Conservation (phyloP, 2,113 vertebrate genomes). For the Megaptera novaeangliae region DNA sequence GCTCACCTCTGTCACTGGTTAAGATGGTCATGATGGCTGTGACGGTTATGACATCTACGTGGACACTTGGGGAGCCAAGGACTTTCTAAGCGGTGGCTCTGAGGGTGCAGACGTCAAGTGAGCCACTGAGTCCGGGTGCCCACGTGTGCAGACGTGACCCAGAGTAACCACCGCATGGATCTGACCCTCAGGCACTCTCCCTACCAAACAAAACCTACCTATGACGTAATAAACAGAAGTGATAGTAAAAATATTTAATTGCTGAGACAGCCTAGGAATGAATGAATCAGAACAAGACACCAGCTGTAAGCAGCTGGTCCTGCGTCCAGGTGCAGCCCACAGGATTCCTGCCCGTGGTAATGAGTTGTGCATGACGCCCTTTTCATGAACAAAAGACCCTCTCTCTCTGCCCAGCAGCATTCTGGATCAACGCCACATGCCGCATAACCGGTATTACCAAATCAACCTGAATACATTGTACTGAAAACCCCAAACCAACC, state of each 20-base stretch:
- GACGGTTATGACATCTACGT: accelerated
- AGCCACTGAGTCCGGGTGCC: not conserved
- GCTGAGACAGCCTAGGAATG: not conserved
- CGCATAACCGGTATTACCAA: not conserved
- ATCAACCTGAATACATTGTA: accelerated
- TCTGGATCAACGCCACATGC: not conserved
- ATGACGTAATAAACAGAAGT: not conserved
- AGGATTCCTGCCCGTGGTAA: accelerated
- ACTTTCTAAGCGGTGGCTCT: not conserved
- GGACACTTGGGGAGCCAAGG: not conserved
- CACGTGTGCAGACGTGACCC: accelerated
- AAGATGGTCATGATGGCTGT: accelerated
- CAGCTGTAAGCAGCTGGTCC: too few relatives aligned
- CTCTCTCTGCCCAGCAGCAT: not conserved
- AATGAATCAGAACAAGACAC: not conserved
- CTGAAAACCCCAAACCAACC: not conserved
- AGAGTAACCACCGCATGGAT: accelerated
- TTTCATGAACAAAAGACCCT: not conserved
- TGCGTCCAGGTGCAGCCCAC: accelerated
- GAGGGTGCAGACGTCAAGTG: not conserved
- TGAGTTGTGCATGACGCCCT: not conserved
- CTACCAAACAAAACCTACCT: not conserved
- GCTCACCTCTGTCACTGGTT: not conserved
- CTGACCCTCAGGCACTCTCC: not conserved
- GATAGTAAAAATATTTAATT: not conserved